These are phyloP conservation scores for Drosophila pallidifrons DNA, from an alignment of 1,140 invertebrate species.

Conservation along the genomic window DNA sequence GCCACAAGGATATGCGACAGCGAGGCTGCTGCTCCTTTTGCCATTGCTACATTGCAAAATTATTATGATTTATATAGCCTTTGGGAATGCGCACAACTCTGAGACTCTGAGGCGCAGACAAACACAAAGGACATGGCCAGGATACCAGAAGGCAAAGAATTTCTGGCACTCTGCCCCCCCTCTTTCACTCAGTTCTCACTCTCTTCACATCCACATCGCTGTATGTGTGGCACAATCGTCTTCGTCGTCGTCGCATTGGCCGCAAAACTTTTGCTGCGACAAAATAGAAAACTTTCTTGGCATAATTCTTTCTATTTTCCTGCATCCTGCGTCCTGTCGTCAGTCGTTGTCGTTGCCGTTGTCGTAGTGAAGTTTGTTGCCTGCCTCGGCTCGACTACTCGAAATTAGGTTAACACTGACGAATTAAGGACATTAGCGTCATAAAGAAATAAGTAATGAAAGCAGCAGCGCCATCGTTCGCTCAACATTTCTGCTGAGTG, in stretches of 20 bases:
- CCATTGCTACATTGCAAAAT: conserved; percentile 82
- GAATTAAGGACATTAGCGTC: conserved; percentile 83
- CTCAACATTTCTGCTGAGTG: conserved; percentile 72
- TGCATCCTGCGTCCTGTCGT: conserved; percentile 58
- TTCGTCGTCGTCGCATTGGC: conserved; percentile 71
- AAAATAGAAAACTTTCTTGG: conserved; percentile 83
- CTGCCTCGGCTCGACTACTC: conserved; percentile 55
- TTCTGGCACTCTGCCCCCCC: background rate
- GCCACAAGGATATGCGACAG: conserved; percentile 78
- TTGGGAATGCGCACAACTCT: conserved; percentile 72
- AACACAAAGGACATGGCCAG: conserved; percentile 74
- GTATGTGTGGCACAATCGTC: conserved; percentile 42
- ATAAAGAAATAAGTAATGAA: conserved; percentile 83
- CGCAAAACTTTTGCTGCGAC: conserved; percentile 82
- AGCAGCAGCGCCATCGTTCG: conserved; percentile 57
- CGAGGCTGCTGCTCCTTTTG: conserved; percentile 60
- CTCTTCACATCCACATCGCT: background rate
- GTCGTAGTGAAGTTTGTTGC: conserved; percentile 52
- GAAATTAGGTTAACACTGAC: conserved; percentile 83
- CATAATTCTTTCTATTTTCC: conserved; percentile 82
- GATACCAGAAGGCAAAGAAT: conserved; percentile 41
- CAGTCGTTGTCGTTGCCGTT: conserved; percentile 21
- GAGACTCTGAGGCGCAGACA: conserved; percentile 42
- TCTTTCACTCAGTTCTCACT: background rate
- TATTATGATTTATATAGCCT: conserved; percentile 83